A percentile compares a stretch with the other conserved stretches of the same genome.
These are phyloP conservation scores for Dinoponera quadriceps DNA, from an alignment of 1,140 invertebrate species.

Conservation along the genomic window DNA sequence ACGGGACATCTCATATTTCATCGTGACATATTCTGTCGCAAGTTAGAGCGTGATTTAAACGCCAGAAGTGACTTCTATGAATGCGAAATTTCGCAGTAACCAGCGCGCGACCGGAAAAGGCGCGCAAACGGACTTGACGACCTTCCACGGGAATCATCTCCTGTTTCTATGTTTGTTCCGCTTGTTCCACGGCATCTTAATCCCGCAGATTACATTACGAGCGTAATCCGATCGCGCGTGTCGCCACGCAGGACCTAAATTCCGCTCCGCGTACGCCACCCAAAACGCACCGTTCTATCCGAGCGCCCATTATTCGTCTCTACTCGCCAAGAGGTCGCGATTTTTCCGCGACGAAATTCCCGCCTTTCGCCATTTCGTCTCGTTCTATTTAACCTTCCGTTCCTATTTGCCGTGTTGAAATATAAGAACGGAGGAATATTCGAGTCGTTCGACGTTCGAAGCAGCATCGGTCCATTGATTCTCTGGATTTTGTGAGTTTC, in stretches of 20 bases:
- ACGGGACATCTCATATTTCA: too few relatives aligned
- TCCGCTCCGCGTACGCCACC: conserved; percentile 18
- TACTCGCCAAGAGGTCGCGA: not conserved
- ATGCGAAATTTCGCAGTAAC: not conserved
- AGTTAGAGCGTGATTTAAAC: too few relatives aligned
- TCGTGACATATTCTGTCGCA: too few relatives aligned
- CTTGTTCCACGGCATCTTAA: conserved; percentile 32
- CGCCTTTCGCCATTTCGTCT: not conserved
- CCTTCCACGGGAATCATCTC: conserved; percentile 40
- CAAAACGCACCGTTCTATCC: not conserved
- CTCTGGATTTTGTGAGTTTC: too few relatives aligned
- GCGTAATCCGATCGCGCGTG: conserved; percentile 63
- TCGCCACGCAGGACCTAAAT: conserved; percentile 29
- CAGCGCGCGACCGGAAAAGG: not conserved
- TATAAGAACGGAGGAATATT: too few relatives aligned
- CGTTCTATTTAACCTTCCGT: not conserved
- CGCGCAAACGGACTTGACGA: not conserved
- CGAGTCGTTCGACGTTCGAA: too few relatives aligned
- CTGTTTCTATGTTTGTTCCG: conserved; percentile 35
- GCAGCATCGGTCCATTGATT: too few relatives aligned
- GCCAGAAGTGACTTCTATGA: not conserved
- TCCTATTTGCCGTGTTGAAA: too few relatives aligned
- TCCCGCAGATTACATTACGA: conserved; percentile 52
- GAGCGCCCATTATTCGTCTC: conserved; percentile 7
- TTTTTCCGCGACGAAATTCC: not conserved